Base-by-base conservation (phyloP, 2,113 vertebrate genomes). In the Paratilapia polleni region DNA sequence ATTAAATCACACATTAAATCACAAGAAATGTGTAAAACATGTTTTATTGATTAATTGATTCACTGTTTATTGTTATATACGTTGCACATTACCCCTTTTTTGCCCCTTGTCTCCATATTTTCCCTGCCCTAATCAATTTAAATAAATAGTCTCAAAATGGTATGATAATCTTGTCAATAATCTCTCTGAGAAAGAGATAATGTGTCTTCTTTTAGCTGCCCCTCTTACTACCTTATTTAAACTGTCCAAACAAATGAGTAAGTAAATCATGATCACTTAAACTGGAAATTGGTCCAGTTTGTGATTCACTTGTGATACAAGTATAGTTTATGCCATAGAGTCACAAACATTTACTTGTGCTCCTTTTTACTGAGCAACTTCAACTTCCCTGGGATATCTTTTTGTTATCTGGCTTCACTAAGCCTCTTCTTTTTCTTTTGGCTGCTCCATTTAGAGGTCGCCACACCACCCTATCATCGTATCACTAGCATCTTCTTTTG, bases 1-100 rank as follows among this genome's bases (percentile, higher is more conserved):
- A 85, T 80, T 47, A 81, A 80, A 87, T 77, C 70, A 70, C 76
- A 78, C n/a, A n/a, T n/a, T n/a, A n/a, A n/a, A n/a, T n/a, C n/a
- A n/a, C n/a, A n/a, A n/a, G n/a, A n/a, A n/a, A n/a, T n/a, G n/a
- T n/a, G n/a, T n/a, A n/a, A n/a, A n/a, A n/a, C n/a, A n/a, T n/a
- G n/a, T n/a, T n/a, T n/a, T n/a, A n/a, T n/a, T n/a, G n/a, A n/a
- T n/a, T n/a, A n/a, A n/a, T n/a, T n/a, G n/a, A n/a, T n/a, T 85
- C 66, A 70, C 17, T 43, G 10, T 85, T 56, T 59, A 26, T 85
- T 4, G 5, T 22, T 34, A 15, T 31, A 11, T 38, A 58, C 57
- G 54, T 82, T 85, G 12, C n/a, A 2, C 31, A 24, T 68, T 49
- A 38, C 41, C 28, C 4, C 8, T 43, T 43, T 43, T 12, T 43